Base-by-base conservation (phyloP, 2,797 vertebrate genomes). In the Malurus leucopterus region DNA sequence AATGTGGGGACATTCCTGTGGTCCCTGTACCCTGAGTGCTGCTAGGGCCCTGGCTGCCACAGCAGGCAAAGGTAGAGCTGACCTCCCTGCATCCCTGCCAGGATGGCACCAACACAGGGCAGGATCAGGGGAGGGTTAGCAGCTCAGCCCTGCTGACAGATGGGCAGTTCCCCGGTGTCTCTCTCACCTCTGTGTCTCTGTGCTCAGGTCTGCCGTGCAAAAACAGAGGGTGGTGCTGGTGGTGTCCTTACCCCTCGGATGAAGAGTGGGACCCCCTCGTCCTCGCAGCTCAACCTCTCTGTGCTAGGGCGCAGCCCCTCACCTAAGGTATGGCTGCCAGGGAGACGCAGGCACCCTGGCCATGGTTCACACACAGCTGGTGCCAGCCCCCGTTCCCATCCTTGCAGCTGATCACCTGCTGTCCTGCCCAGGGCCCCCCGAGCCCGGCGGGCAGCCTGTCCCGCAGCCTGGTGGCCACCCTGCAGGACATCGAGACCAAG, bases 401-500 rank as follows among this genome's bases (percentile, higher is more conserved):
- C 61, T 36, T 4, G 20, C 32, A 18, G 62, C 92, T 92, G 73
- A 84, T 53, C 1, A 0, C 53, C 77, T 74, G 36, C 74, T 10
- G 2, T 84, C 79, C 67, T 44, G 69, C 50, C 34, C 75, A 67
- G 77, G 71, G 77, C 22, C 59, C 68, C 49, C 75, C 72, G 30
- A 98, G 97, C 86, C 98, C 98, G 16, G 98, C 97, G 0, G 97
- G 98, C 92, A 99, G 99, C 91, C 97, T 99, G 79, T 98, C 98
- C 69, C 97, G 98, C 73, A 99, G 98, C 96, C 97, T 99, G 95
- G 98, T 97, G 4, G 98, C 98, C 73, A 99, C 98, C 0, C 97
- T 99, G 94, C 99, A 99, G 96, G 98, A 99, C 97, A 99, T 99
- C 1, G 98, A 99, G 97, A 97, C 96, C 94, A 99, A 99, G 96